Conservation (phyloP, 2,888 invertebrate species). For the Odontomyia ornata region DNA sequence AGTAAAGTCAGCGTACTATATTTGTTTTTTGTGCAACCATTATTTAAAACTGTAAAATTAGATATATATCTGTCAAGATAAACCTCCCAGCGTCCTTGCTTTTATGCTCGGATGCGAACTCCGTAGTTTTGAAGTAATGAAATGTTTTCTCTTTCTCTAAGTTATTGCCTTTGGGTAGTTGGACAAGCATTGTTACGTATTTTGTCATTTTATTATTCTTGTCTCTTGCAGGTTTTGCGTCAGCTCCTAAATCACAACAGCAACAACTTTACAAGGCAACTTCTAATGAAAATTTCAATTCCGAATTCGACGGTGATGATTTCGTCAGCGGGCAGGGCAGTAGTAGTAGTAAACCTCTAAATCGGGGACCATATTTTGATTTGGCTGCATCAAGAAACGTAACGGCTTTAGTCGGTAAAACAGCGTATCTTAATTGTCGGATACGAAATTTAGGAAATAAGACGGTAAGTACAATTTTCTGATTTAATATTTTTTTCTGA, state of each 20-base stretch:
- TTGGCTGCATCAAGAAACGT: constrained; percentile 77
- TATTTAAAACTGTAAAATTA: constrained; percentile 25
- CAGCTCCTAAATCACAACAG: constrained; percentile 38
- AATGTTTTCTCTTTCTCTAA: neutral
- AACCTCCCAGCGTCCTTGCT: neutral
- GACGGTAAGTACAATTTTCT: constrained; percentile 75
- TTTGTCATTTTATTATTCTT: neutral
- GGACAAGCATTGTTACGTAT: neutral
- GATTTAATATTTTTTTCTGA: no score
- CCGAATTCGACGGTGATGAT: constrained; percentile 41
- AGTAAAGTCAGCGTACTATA: constrained; percentile 14
- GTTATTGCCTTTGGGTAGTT: neutral
- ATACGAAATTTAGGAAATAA: constrained; percentile 80
- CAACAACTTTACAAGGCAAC: constrained; percentile 40
- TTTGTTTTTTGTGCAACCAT: constrained; percentile 14
- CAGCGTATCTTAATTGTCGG: constrained; percentile 78
- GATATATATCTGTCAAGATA: constrained; percentile 20
- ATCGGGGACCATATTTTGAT: constrained; percentile 77
- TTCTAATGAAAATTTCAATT: constrained; percentile 44
- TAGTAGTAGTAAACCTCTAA: constrained; percentile 56
- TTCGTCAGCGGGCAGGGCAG: constrained; percentile 21
- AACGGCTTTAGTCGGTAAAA: constrained; percentile 80
- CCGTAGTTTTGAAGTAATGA: constrained; percentile 25
- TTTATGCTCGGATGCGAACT: neutral
- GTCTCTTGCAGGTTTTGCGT: constrained; percentile 24